Conservation (phyloP, 2,888 invertebrate species). For the Metacarcinus magister region DNA sequence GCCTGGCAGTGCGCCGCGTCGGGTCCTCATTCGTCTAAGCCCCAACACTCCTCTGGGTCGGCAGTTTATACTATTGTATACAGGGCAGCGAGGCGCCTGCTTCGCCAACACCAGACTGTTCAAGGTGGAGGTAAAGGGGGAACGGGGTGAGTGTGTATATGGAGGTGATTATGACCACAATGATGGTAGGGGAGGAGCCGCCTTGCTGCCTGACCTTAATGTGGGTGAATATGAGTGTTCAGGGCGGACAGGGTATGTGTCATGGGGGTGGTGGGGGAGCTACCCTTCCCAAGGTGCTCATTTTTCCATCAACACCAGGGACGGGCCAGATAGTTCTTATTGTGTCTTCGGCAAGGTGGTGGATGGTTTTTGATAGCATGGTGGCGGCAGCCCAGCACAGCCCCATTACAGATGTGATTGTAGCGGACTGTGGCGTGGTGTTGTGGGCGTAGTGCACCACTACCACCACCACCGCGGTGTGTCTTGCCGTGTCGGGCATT, state of each 20-base stretch:
- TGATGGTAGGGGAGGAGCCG: background rate
- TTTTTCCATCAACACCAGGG: constrained; percentile 31
- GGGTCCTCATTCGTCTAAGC: constrained; percentile 54
- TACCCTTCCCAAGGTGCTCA: background rate
- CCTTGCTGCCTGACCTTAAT: constrained; percentile 19
- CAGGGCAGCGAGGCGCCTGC: constrained; percentile 53
- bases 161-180: constrained; percentile 49
- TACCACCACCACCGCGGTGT: background rate
- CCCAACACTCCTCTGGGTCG: background rate
- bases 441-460: background rate
- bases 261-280: background rate
- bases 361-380: background rate
- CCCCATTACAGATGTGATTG: background rate
- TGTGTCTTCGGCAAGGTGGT: constrained; percentile 44
- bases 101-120: constrained; percentile 6
- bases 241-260: background rate
- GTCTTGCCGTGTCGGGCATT: too few species aligned
- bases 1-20: background rate
- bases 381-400: background rate
- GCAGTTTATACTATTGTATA: constrained; percentile 51
- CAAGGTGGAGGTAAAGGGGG: background rate
- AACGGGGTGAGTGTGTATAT: background rate
- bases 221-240: background rate
- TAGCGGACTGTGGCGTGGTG: constrained; percentile 59
- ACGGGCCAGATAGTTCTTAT: background rate